A percentile compares a stretch with the other conserved stretches of the same genome.
Conservation (phyloP, 2,797 vertebrate genomes). For the Eospalax fontanierii region DNA sequence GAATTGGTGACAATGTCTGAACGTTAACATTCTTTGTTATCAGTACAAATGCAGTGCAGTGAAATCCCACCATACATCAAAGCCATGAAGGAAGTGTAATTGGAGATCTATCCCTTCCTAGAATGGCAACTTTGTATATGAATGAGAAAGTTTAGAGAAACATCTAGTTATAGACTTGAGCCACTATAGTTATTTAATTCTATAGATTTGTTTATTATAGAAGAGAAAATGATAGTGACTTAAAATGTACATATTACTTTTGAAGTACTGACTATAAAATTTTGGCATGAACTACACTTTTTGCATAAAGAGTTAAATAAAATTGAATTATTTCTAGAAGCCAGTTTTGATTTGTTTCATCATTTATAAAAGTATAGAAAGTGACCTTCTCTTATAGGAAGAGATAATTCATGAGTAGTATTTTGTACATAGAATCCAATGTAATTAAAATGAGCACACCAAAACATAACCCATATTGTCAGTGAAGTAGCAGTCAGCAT, state of each 20-base stretch:
- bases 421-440: not conserved
- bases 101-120: not conserved
- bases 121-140: not conserved
- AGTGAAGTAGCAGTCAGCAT: not conserved
- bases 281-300: not conserved
- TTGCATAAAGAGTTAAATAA: not conserved
- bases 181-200: not conserved
- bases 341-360: not conserved
- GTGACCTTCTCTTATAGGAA: not conserved
- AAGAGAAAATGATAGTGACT: not conserved
- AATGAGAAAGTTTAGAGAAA: not conserved
- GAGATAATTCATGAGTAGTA: not conserved
- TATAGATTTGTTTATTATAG: not conserved
- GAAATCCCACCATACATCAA: not conserved
- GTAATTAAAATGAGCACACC: not conserved
- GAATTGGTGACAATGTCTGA: not conserved
- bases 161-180: not conserved
- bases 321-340: not conserved
- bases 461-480: not conserved
- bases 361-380: not conserved
- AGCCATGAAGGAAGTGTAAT: not conserved
- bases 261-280: not conserved
- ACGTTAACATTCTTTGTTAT: not conserved
- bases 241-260: not conserved
- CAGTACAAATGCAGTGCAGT: not conserved